Percentiles rank a stretch among this genome's conserved stretches.
These are phyloP conservation scores for Diarsia rubi DNA, from an alignment of 2,888 invertebrate genomes.

Conservation along the genomic window DNA sequence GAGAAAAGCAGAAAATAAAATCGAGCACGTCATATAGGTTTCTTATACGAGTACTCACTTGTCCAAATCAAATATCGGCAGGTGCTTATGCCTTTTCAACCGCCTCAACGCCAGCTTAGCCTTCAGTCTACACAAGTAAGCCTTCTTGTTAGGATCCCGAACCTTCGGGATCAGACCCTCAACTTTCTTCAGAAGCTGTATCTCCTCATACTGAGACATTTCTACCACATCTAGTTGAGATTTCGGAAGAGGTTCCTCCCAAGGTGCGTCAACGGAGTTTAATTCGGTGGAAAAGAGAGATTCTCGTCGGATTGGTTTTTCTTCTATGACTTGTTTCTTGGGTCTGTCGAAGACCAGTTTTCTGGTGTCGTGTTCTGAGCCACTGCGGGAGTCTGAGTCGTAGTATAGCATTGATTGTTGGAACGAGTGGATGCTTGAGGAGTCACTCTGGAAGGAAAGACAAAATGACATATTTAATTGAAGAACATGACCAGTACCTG, in stretches of 20 bases:
- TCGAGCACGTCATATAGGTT: not conserved
- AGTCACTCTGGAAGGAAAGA: conserved; percentile 78
- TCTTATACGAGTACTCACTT: conserved; percentile 80
- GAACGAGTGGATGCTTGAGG: conserved; percentile 82
- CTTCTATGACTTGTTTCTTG: conserved; percentile 69
- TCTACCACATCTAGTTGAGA: conserved; percentile 74
- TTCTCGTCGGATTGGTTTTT: conserved; percentile 74
- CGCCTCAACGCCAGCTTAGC: conserved; percentile 84
- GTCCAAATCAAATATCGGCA: conserved; percentile 86
- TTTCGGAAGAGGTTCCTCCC: conserved; percentile 75
- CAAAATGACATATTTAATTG: not conserved
- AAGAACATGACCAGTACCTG: too few species aligned
- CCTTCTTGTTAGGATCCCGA: conserved; percentile 77
- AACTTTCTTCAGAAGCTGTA: conserved; percentile 85
- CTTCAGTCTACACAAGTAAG: conserved; percentile 75
- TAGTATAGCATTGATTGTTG: conserved; percentile 75
- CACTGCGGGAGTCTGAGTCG: conserved; percentile 83
- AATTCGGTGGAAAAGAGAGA: conserved; percentile 80
- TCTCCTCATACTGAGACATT: conserved; percentile 85
- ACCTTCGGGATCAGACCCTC: conserved; percentile 81
- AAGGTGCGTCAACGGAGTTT: conserved; percentile 82
- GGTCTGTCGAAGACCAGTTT: conserved; percentile 65
- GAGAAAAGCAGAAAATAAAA: not conserved
- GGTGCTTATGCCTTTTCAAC: conserved; percentile 84
- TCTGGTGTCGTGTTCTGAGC: conserved; percentile 71